phyloP scores from a whole-genome alignment of 1,140 invertebrate species.

The Prorops nasuta region DNA sequence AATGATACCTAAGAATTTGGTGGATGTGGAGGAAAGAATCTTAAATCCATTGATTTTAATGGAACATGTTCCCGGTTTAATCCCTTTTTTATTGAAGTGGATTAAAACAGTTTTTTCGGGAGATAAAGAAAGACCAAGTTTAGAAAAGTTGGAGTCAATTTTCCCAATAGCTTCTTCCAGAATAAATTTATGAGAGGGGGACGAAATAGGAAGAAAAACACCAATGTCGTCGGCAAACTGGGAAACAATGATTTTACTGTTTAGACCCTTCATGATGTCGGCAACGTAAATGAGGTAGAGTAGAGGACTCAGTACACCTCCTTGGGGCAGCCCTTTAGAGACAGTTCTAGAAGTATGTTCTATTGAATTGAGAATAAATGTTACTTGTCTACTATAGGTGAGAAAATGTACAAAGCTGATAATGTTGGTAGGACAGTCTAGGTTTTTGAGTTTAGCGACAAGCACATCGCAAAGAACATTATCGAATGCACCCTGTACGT shows the following conservation, averaged over 20 bases:
- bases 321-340: neutral
- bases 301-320: neutral
- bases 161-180: neutral
- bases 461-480: neutral
- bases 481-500: neutral
- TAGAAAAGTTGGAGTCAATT: neutral
- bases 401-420: neutral
- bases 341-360: neutral
- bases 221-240: neutral
- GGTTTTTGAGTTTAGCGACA: neutral
- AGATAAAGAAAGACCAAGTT: neutral
- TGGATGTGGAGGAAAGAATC: neutral
- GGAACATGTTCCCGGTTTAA: neutral
- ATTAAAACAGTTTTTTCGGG: neutral
- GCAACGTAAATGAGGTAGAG: neutral
- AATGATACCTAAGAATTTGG: neutral
- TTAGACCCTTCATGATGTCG: neutral
- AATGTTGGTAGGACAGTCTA: neutral
- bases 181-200: neutral
- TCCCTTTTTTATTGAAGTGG: constrained; percentile 2
- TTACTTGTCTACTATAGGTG: neutral
- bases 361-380: neutral
- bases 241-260: neutral
- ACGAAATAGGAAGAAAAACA: neutral
- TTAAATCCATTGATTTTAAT: neutral